phyloP scores from a whole-genome alignment of 2,113 vertebrate genomes.

The Tamias sibiricus region DNA sequence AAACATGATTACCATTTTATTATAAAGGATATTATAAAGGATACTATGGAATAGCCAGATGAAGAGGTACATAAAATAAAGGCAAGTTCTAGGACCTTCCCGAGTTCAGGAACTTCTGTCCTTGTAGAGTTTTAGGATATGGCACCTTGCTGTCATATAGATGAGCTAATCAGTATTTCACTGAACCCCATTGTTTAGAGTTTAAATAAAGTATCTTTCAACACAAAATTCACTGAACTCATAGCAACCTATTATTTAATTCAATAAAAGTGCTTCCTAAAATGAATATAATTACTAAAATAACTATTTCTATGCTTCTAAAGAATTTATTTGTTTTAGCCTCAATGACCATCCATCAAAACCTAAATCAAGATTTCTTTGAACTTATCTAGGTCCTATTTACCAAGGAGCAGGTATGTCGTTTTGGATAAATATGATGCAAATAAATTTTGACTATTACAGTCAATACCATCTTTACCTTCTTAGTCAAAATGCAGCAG shows the following conservation, averaged over 20 bases:
- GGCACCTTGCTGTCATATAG: too few relatives aligned
- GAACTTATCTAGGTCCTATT: neutral
- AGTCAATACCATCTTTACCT: neutral
- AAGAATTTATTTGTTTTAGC: neutral
- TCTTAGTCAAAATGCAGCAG: neutral
- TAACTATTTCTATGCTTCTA: neutral
- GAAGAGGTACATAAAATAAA: too few relatives aligned
- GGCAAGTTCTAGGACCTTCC: too few relatives aligned
- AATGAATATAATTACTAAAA: neutral
- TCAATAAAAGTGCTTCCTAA: neutral
- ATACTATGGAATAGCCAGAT: too few relatives aligned
- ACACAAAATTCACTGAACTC: neutral
- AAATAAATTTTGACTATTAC: neutral
- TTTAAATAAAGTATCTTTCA: neutral
- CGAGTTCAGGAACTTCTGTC: too few relatives aligned
- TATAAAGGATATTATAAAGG: too few relatives aligned
- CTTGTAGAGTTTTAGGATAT: too few relatives aligned
- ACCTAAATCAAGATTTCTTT: neutral
- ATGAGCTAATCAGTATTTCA: too few relatives aligned
- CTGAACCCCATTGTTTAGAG: too few relatives aligned
- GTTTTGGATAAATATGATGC: neutral
- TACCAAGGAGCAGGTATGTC: neutral
- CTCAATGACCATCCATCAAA: neutral
- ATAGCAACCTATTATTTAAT: neutral
- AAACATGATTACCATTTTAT: too few relatives aligned